Evolutionary conservation across 2,888 invertebrate species (phyloP).

Genomic region (Cosmorhoe ocellata): DNA sequence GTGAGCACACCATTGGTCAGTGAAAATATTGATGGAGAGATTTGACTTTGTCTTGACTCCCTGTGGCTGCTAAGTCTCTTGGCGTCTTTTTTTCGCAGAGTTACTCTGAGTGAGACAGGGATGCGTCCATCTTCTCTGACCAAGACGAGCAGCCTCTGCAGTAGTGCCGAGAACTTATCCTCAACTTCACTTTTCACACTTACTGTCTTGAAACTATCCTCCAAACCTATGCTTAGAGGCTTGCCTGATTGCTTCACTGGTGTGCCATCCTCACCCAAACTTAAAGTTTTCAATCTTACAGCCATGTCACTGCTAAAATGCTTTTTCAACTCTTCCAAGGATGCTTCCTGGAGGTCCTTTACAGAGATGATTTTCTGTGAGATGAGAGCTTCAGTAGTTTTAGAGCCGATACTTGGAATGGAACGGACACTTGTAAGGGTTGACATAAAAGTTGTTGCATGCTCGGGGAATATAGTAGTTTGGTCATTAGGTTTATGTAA

Average conservation of each 20-base stretch:
- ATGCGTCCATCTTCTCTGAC: slow-evolving; percentile 90
- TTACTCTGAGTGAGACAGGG: slow-evolving; percentile 88
- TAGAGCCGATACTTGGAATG: slow-evolving; percentile 90
- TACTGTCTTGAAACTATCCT: slow-evolving; percentile 89
- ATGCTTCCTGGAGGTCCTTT: slow-evolving; percentile 85
- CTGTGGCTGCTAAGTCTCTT: slow-evolving; percentile 86
- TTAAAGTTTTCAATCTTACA: slow-evolving; percentile 85
- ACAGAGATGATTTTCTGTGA: slow-evolving; percentile 86
- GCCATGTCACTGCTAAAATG: slow-evolving; percentile 87
- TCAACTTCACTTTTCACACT: slow-evolving; percentile 88
- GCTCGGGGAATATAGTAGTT: slow-evolving; percentile 88
- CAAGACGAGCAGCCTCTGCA: slow-evolving; percentile 86
- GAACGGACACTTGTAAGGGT: slow-evolving; percentile 83
- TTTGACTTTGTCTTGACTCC: slow-evolving; percentile 89
- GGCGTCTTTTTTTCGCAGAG: slow-evolving; percentile 87
- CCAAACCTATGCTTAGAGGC: slow-evolving; percentile 90
- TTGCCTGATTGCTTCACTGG: slow-evolving; percentile 88
- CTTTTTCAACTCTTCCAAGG: slow-evolving; percentile 82
- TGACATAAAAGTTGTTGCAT: slow-evolving; percentile 85
- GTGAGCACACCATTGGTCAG: slow-evolving; percentile 72
- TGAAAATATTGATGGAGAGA: slow-evolving; percentile 85
- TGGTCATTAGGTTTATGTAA: slow-evolving; percentile 92
- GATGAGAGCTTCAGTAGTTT: slow-evolving; percentile 85
- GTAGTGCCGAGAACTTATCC: slow-evolving; percentile 86
- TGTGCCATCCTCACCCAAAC: slow-evolving; percentile 88